A percentile compares a stretch with the other conserved stretches of the same genome.
These are phyloP conservation scores for Vidua chalybeata DNA, from an alignment of 2,113 vertebrate species.

Conservation along the genomic window DNA sequence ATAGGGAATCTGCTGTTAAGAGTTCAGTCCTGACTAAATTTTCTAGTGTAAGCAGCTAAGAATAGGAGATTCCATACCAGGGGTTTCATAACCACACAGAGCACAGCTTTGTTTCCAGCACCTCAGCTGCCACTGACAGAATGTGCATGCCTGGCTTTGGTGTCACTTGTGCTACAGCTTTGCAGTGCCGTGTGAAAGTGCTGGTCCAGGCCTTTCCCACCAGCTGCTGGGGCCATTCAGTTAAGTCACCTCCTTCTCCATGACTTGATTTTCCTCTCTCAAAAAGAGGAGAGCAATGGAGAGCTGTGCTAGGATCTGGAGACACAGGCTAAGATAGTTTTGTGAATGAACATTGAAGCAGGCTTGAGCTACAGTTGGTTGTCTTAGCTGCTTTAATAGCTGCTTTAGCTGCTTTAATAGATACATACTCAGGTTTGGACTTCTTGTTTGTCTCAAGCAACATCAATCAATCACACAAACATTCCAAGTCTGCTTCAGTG, in stretches of 20 bases:
- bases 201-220: neutral
- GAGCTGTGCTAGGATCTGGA: neutral
- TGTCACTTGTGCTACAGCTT: neutral
- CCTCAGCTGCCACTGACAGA: neutral
- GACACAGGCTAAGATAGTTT: neutral
- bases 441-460: neutral
- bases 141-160: neutral
- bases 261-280: neutral
- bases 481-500: neutral
- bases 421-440: fast-evolving
- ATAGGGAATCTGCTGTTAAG: neutral
- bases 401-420: neutral
- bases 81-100: neutral
- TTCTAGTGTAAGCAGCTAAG: constrained; percentile 17
- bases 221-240: neutral
- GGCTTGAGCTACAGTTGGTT: neutral
- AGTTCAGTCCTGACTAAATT: neutral
- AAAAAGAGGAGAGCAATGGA: neutral
- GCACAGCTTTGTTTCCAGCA: neutral
- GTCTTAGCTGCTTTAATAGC: neutral
- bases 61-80: neutral
- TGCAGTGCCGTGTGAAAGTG: neutral
- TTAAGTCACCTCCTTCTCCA: neutral
- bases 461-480: neutral
- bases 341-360: neutral